phyloP scores from a whole-genome alignment of 2,797 vertebrate species.

The Zalophus californianus region DNA sequence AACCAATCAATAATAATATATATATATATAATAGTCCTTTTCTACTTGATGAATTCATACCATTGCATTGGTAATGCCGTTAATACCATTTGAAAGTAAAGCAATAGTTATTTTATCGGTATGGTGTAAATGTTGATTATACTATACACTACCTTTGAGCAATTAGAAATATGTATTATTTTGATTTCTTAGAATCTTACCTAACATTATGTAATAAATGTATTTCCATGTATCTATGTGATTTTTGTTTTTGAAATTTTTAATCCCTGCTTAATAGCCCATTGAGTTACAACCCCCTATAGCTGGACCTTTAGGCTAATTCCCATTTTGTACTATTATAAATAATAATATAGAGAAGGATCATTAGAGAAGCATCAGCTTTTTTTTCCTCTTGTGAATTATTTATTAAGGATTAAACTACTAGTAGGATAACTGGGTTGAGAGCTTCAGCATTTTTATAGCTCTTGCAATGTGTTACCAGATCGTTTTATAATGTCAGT shows the following conservation, averaged over 20 bases:
- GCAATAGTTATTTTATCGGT: conserved; percentile 36
- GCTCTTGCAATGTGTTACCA: conserved; percentile 47
- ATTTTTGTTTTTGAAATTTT: conserved; percentile 52
- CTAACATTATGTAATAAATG: not conserved
- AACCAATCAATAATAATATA: conserved; percentile 53
- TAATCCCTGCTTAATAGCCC: conserved; percentile 33
- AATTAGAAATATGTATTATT: conserved; percentile 36
- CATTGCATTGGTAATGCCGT: not conserved
- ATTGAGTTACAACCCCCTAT: not conserved
- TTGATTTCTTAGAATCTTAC: conserved; percentile 32
- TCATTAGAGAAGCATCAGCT: not conserved
- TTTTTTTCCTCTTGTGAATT: not conserved
- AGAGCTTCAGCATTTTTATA: conserved; percentile 53
- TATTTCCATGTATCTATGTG: not conserved
- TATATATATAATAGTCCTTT: conserved; percentile 38
- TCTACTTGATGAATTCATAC: conserved; percentile 52
- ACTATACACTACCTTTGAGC: not conserved
- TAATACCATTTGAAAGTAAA: conserved; percentile 56
- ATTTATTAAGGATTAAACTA: conserved; percentile 54
- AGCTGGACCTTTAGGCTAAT: not conserved
- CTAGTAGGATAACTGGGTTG: not conserved
- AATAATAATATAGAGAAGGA: conserved; percentile 32
- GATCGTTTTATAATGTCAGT: conserved; percentile 62
- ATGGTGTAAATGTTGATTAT: not conserved
- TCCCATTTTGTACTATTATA: conserved; percentile 22